These are phyloP conservation scores for Geotrupes spiniger DNA, from an alignment of 2,888 invertebrate species.

Conservation along the genomic window DNA sequence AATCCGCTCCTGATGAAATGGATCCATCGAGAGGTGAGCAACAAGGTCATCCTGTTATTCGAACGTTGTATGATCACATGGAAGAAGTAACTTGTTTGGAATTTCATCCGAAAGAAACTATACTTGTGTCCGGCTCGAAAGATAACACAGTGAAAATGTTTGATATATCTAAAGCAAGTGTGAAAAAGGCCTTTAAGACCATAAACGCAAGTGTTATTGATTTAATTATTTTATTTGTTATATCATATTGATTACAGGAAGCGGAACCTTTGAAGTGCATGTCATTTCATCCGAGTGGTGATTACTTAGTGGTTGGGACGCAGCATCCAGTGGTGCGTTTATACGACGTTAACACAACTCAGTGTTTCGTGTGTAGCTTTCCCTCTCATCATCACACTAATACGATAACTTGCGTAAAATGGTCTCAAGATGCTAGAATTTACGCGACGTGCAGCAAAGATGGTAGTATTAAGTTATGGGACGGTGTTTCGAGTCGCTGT, in stretches of 20 bases:
- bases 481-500: slow-evolving; percentile 90
- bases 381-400: slow-evolving; percentile 81
- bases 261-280: slow-evolving; percentile 87
- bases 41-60: slow-evolving; percentile 96
- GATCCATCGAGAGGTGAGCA: slow-evolving; percentile 80
- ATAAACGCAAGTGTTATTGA: slow-evolving; percentile 64
- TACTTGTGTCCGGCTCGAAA: slow-evolving; percentile 90
- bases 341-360: slow-evolving; percentile 93
- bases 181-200: slow-evolving; percentile 95
- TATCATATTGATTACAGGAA: slow-evolving; percentile 62
- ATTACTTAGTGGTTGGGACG: slow-evolving; percentile 90
- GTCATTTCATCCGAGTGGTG: slow-evolving; percentile 94
- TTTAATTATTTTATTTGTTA: neutral
- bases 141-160: slow-evolving; percentile 95
- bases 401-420: slow-evolving; percentile 73
- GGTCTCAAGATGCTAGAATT: slow-evolving; percentile 67
- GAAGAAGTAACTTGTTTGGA: slow-evolving; percentile 96
- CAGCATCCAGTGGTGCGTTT: slow-evolving; percentile 86
- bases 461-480: slow-evolving; percentile 95
- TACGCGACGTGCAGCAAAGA: slow-evolving; percentile 89
- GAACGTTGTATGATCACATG: slow-evolving; percentile 95
- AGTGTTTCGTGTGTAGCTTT: slow-evolving; percentile 92
- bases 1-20: slow-evolving; percentile 90
- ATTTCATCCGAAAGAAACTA: slow-evolving; percentile 94
- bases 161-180: slow-evolving; percentile 97